A percentile compares a stretch with the other conserved stretches of the same genome.
Evolutionary conservation across 2,797 vertebrate species (phyloP).

Genomic region (Coracias cyanogaster): DNA sequence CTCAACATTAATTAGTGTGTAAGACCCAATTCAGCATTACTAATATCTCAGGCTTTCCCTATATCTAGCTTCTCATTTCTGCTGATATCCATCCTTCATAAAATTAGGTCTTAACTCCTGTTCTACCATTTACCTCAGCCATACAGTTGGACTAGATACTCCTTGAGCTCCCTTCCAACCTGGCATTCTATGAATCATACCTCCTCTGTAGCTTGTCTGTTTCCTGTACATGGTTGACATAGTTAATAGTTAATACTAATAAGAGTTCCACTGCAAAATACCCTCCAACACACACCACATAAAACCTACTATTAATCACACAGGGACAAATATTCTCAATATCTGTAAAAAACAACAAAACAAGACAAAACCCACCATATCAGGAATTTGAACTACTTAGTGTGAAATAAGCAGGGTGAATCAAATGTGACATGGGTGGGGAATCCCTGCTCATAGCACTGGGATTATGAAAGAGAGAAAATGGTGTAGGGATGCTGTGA

Average conservation of each 20-base stretch:
- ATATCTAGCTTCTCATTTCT: neutral
- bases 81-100: neutral
- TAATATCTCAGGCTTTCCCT: neutral
- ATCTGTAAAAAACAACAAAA: neutral
- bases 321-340: neutral
- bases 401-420: neutral
- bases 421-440: accelerated
- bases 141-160: no score
- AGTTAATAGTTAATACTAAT: neutral
- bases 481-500: neutral
- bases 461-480: neutral
- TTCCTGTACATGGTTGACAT: neutral
- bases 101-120: neutral
- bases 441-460: neutral
- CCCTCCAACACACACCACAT: neutral
- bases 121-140: neutral
- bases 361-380: neutral
- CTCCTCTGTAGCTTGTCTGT: neutral
- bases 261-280: neutral
- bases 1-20: slow-evolving; percentile 34
- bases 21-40: neutral
- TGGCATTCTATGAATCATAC: neutral
- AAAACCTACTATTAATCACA: neutral
- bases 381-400: neutral
- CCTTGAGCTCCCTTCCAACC: no score